Percentiles rank a stretch among this genome's conserved stretches.
phyloP scores from a whole-genome alignment of 1,140 invertebrate genomes.

The Macrobrachium rosenbergii region DNA sequence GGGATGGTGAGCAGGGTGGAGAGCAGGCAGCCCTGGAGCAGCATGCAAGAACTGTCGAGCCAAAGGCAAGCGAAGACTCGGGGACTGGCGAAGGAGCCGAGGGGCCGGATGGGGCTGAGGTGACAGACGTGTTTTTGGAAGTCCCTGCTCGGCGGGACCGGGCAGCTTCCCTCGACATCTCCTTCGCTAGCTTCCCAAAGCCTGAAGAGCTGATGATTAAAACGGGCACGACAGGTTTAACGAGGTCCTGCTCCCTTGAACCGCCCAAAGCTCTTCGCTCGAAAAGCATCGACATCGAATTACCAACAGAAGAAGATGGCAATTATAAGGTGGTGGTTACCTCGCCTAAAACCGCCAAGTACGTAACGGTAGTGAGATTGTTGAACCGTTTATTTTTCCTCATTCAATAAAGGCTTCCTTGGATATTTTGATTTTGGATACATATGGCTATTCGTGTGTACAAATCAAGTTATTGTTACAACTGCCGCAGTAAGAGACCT shows the following conservation, averaged over 20 bases:
- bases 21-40: constrained; percentile 71
- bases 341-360: constrained; percentile 63
- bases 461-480: too few species aligned
- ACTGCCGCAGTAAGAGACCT: too few species aligned
- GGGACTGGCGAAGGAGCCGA: constrained; percentile 77
- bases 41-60: constrained; percentile 29
- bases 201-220: constrained; percentile 37
- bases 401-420: too few species aligned
- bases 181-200: constrained; percentile 72
- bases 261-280: constrained; percentile 75
- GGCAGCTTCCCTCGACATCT: constrained; percentile 87
- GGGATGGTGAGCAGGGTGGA: constrained; percentile 62
- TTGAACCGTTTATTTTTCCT: neutral
- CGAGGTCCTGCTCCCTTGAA: constrained; percentile 57
- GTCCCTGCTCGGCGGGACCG: constrained; percentile 80
- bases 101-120: constrained; percentile 75
- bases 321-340: constrained; percentile 80
- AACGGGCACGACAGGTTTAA: constrained; percentile 44
- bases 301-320: constrained; percentile 87
- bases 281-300: constrained; percentile 89
- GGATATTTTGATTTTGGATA: too few species aligned
- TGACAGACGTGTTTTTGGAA: constrained; percentile 60
- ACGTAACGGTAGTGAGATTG: constrained; percentile 33
- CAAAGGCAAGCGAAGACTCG: constrained; percentile 53
- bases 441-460: too few species aligned